These are phyloP conservation scores for Helobdella robusta DNA, from an alignment of 2,888 invertebrate genomes.

Conservation along the genomic window DNA sequence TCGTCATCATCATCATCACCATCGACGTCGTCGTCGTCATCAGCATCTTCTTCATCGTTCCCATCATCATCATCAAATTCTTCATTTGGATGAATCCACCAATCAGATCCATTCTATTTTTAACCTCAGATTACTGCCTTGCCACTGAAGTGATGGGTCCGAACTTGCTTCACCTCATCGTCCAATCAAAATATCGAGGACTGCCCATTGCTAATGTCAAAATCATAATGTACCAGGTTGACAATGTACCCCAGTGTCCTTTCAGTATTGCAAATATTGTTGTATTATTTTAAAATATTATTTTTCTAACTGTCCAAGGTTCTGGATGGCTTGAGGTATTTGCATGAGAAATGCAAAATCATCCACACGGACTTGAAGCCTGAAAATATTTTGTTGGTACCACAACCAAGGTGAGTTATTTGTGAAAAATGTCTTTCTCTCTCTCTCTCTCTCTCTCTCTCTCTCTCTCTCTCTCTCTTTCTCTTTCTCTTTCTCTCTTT, in stretches of 20 bases:
- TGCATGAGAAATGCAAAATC: constrained; percentile 29
- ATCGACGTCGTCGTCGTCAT: no score
- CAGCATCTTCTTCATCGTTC: no score
- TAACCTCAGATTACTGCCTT: constrained; percentile 13
- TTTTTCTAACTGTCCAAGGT: not conserved
- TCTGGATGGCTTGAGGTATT: constrained; percentile 25
- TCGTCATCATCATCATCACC: no score
- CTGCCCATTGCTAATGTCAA: constrained; percentile 16
- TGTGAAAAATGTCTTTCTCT: not conserved
- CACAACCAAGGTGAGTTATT: not conserved
- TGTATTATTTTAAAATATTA: no score
- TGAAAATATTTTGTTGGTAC: constrained; percentile 26
- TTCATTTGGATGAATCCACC: no score
- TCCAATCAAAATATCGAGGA: constrained; percentile 20
- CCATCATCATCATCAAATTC: no score
- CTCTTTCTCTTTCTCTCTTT: not conserved
- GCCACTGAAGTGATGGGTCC: constrained; percentile 21
- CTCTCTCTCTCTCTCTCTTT: constrained; percentile 1
- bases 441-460: not conserved
- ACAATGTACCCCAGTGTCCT: no score
- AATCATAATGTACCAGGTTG: constrained; percentile 22
- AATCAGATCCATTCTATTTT: no score
- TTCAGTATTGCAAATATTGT: not conserved
- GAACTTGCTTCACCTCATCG: constrained; percentile 14
- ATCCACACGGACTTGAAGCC: constrained; percentile 29